Evolutionary conservation across 2,888 invertebrate genomes (phyloP), one percentile per base, ranked within the genome.

Genomic region (Eupithecia tripunctaria): DNA sequence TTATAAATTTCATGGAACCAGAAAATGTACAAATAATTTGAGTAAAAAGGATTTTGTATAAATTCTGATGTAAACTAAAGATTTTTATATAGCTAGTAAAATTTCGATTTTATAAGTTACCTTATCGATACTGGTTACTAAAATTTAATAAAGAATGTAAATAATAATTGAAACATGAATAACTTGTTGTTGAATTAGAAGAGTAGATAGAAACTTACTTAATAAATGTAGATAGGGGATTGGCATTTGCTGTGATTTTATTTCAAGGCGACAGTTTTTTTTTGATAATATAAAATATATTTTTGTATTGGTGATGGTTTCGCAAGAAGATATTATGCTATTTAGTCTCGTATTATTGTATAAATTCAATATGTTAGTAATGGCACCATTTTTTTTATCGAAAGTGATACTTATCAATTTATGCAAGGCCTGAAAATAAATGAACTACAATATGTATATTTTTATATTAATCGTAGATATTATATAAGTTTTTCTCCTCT

Each of bases 181-280:
- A 56, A 56, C 56, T 56, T 85, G 82, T 78, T 76, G 83, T 78
- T 76, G n/a, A 47, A 67, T 63, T 62, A 63, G 71, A 56, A 56
- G 12, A 56, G 56, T 85, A 84, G 82, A 83, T 84, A 87, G 81
- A 78, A 62, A 67, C 78, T 77, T 76, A 79, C 59, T 74, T 70
- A 79, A 79, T 12, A 68, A 80, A 81, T 77, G 80, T 91, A 90
- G 89, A 82, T 89, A 89, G 88, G 82, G 81, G 84, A 89, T 85
- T 82, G 80, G 87, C 76, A 90, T 89, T 88, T 82, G 90, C 90
- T 92, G 91, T 91, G 89, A 90, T 92, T 90, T 86, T 84, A 80
- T 88, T 89, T 86, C 76, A 79, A 76, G 76, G 80, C 81, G 77
- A 81, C 41, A 12, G 29, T 6, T 60, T 27, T 60, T 60, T 15